These are phyloP conservation scores for Drosophila histrio DNA, from an alignment of 2,888 invertebrate species.

Conservation along the genomic window DNA sequence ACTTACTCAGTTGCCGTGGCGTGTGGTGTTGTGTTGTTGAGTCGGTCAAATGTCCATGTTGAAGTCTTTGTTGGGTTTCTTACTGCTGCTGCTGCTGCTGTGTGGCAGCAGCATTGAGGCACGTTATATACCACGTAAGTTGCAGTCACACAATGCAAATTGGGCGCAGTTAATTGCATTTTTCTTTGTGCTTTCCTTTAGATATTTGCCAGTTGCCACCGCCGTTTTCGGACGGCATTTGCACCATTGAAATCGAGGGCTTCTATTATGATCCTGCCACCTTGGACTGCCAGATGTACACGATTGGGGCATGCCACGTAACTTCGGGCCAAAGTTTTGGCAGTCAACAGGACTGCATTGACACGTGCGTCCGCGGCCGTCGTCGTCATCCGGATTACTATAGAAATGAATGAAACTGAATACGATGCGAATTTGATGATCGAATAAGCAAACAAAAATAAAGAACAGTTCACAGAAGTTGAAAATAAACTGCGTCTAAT, in stretches of 20 bases:
- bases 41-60: conserved; percentile 31
- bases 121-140: conserved; percentile 61
- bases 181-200: conserved; percentile 22
- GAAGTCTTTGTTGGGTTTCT: conserved; percentile 24
- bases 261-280: conserved; percentile 79
- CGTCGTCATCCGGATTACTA: conserved; percentile 78
- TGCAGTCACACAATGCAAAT: not conserved
- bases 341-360: conserved; percentile 76
- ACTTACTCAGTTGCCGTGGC: conserved; percentile 44
- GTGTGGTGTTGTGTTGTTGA: conserved; percentile 17
- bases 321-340: conserved; percentile 82
- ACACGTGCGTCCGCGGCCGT: conserved; percentile 76
- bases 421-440: not conserved
- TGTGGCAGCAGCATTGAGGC: conserved; percentile 23
- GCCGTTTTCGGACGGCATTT: conserved; percentile 79
- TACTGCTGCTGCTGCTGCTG: conserved; percentile 29
- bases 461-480: not conserved
- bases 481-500: conserved; percentile 43
- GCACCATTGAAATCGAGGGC: conserved; percentile 82
- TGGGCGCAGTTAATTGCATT: not conserved
- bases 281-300: conserved; percentile 76
- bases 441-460: conserved; percentile 6
- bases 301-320: conserved; percentile 79
- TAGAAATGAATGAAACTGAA: conserved; percentile 59
- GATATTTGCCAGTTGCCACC: conserved; percentile 80